Evolutionary conservation across 2,888 invertebrate genomes (phyloP), one percentile per base, ranked within the genome.

Genomic region (Caenorhabditis macrosperma): DNA sequence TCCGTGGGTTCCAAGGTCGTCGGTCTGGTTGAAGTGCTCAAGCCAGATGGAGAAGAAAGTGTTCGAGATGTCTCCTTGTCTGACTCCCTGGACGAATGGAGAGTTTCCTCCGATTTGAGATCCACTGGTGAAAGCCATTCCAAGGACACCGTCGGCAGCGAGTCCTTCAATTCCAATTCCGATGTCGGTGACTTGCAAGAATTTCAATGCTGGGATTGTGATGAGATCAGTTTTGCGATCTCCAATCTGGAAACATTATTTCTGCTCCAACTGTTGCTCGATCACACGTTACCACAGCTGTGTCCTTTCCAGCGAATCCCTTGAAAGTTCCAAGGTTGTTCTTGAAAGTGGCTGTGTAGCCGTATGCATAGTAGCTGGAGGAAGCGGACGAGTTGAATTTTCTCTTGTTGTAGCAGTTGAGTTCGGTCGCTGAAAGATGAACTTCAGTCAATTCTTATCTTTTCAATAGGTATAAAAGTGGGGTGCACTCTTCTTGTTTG

Each of bases 41-140:
- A 78, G 60, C 78, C 78, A 78, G 52, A 78, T 78, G 35, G 78
- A 78, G 71, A 66, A 78, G 64, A 78, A 66, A 4, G 78, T 59
- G 26, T 60, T 26, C 12, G 33, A 20, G 33, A 72, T 61, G 30
- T 71, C 71, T 60, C 78, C 78, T 15, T 50, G 52, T 2, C 28
- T n/a, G 10, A 72, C 66, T 46, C 63, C 78, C 44, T 78, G 64
- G 20, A 71, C 71, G n/a, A 78, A 78, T 55, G 78, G 71, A 38
- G 60, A 54, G 59, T 66, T 71, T 64, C 66, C 78, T 26, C 52
- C 52, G 17, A 72, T 78, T 44, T 71, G 71, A 28, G 71, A 71
- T 6, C 17, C 57, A 3, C 50, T 41, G 22, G 60, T 71, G 46
- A 59, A 59, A 9, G 59, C 71, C 22, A 78, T 9, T 59, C 78